phyloP scores from a whole-genome alignment of 2,888 invertebrate genomes.

The Folsomia manolachei region DNA sequence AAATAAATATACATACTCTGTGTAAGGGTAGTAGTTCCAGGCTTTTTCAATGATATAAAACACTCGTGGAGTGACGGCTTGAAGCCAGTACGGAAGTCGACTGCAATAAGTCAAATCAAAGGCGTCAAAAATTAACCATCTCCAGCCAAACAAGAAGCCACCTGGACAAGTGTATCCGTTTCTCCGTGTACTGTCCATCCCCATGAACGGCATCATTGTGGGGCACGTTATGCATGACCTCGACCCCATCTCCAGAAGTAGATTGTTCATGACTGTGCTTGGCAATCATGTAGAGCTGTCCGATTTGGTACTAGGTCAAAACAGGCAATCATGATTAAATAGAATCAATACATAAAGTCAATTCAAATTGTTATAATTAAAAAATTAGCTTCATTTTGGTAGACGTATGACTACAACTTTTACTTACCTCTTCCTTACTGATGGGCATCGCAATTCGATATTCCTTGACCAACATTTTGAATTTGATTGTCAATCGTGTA shows the following conservation, averaged over 20 bases:
- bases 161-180: conserved; percentile 85
- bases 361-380: conserved; percentile 14
- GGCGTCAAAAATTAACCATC: background rate
- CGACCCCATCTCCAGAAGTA: conserved; percentile 84
- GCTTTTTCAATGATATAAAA: conserved; percentile 92
- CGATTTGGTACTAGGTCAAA: conserved; percentile 73
- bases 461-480: conserved; percentile 81
- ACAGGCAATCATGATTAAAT: background rate
- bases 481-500: no score
- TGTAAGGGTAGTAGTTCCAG: conserved; percentile 89
- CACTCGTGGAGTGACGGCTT: conserved; percentile 79
- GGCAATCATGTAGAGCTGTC: conserved; percentile 89
- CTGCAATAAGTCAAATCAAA: conserved; percentile 59
- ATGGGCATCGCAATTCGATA: conserved; percentile 90
- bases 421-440: conserved; percentile 81
- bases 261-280: conserved; percentile 89
- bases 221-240: conserved; percentile 79
- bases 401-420: no score
- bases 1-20: conserved; percentile 8
- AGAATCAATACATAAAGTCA: background rate
- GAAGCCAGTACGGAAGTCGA: conserved; percentile 85
- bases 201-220: conserved; percentile 77
- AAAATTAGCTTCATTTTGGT: no score
- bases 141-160: conserved; percentile 52
- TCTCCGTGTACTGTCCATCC: conserved; percentile 83